Conservation (phyloP, 2,888 invertebrate species). For the Cosmorhoe ocellata region DNA sequence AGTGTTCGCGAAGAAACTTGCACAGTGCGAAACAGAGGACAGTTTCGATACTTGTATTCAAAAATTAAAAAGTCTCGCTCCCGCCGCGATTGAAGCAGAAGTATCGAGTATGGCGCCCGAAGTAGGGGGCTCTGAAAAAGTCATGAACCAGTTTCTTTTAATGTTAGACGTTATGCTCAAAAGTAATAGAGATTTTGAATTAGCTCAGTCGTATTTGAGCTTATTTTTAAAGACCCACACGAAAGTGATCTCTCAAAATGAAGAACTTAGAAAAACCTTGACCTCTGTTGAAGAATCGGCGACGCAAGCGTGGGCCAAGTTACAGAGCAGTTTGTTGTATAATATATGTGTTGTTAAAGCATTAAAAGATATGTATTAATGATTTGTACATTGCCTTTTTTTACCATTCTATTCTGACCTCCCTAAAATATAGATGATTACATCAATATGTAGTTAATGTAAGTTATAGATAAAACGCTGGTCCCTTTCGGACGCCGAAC, state of each 20-base stretch:
- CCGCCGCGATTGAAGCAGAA: constrained; percentile 94
- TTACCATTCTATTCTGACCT: not conserved
- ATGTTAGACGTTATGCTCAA: constrained; percentile 87
- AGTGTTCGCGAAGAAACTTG: constrained; percentile 85
- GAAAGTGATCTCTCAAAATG: constrained; percentile 79
- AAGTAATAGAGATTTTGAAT: constrained; percentile 92
- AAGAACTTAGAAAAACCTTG: constrained; percentile 80
- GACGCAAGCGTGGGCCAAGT: constrained; percentile 83
- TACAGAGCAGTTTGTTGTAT: constrained; percentile 88
- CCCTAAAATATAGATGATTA: constrained; percentile 17
- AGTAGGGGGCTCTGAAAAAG: constrained; percentile 85
- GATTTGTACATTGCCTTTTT: constrained; percentile 24
- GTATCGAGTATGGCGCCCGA: constrained; percentile 90
- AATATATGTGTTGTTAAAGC: constrained; percentile 89
- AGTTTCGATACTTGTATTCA: constrained; percentile 83
- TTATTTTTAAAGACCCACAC: constrained; percentile 93
- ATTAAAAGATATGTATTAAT: constrained; percentile 83
- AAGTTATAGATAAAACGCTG: constrained; percentile 42
- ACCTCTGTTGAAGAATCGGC: constrained; percentile 83
- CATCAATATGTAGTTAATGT: constrained; percentile 32
- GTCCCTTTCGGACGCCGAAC: constrained; percentile 37
- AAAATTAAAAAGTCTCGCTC: constrained; percentile 86
- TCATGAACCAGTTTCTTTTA: constrained; percentile 90
- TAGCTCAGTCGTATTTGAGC: constrained; percentile 94
- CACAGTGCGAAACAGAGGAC: constrained; percentile 69